phyloP scores from a whole-genome alignment of 2,113 vertebrate genomes.

The Hylia prasina region DNA sequence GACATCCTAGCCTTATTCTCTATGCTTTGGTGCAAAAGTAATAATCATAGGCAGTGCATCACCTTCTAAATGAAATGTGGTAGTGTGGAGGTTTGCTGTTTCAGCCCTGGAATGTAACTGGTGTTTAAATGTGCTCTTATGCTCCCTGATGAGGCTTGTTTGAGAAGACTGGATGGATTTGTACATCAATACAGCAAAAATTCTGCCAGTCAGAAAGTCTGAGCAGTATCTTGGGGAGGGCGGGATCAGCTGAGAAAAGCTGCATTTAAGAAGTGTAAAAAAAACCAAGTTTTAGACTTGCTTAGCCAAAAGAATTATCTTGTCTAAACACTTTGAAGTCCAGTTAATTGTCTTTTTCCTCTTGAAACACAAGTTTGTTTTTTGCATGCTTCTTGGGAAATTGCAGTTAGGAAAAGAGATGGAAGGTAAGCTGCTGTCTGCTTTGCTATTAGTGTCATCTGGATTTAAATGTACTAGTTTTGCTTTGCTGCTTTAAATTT shows the following conservation, averaged over 20 bases:
- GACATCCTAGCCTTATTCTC: not conserved
- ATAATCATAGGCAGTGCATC: not conserved
- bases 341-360: conserved; percentile 29
- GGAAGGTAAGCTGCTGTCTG: conserved; percentile 73
- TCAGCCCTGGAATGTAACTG: not conserved
- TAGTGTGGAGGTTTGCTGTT: not conserved
- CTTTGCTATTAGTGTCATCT: conserved; percentile 37
- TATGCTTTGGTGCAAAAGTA: not conserved
- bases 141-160: not conserved
- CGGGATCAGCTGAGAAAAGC: not conserved
- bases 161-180: not conserved
- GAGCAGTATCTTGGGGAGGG: not conserved
- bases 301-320: not conserved
- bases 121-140: not conserved
- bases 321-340: not conserved
- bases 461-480: not conserved
- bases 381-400: conserved; percentile 81
- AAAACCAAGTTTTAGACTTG: not conserved
- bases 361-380: conserved; percentile 71
- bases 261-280: not conserved
- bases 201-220: not conserved
- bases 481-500: conserved; percentile 39
- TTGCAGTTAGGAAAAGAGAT: conserved; percentile 75
- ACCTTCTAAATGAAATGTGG: not conserved
- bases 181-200: not conserved